Percentiles rank a stretch among this genome's conserved stretches.
Evolutionary conservation across 2,797 vertebrate species (phyloP).

Genomic region (Cheirogaleus major): DNA sequence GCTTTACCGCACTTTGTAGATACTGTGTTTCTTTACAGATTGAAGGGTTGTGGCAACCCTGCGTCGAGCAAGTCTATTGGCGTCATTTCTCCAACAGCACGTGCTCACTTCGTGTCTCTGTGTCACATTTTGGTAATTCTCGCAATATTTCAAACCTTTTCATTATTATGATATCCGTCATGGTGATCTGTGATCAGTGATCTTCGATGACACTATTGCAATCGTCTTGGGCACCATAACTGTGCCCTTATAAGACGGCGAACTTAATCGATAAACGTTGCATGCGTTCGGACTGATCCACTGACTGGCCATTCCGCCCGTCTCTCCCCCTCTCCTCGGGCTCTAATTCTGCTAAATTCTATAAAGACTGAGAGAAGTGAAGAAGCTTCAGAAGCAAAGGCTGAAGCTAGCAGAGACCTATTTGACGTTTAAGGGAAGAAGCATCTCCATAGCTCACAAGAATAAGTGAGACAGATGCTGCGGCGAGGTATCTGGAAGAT

Average conservation of each 20-base stretch:
- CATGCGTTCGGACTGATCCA: neutral
- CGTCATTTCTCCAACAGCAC: neutral
- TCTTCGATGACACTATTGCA: neutral
- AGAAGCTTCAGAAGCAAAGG: neutral
- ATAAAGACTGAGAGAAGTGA: neutral
- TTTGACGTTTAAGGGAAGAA: neutral
- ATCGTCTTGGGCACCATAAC: neutral
- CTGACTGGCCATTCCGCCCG: fast-evolving
- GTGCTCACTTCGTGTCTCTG: neutral
- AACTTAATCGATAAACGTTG: neutral
- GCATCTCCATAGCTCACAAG: neutral
- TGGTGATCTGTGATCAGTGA: neutral
- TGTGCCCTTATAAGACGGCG: neutral
- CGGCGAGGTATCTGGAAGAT: neutral
- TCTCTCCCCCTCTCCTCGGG: neutral
- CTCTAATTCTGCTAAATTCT: neutral
- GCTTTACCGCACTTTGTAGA: no score
- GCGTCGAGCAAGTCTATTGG: neutral
- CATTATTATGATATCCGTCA: neutral
- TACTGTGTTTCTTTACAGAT: neutral
- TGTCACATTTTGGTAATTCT: neutral
- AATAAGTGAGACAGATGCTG: neutral
- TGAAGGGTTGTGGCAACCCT: neutral
- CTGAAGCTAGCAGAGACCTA: neutral
- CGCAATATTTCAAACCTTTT: neutral